Base-by-base conservation (phyloP, 53 echinoderm and acorn worm species). In the Zoroaster sp. region DNA sequence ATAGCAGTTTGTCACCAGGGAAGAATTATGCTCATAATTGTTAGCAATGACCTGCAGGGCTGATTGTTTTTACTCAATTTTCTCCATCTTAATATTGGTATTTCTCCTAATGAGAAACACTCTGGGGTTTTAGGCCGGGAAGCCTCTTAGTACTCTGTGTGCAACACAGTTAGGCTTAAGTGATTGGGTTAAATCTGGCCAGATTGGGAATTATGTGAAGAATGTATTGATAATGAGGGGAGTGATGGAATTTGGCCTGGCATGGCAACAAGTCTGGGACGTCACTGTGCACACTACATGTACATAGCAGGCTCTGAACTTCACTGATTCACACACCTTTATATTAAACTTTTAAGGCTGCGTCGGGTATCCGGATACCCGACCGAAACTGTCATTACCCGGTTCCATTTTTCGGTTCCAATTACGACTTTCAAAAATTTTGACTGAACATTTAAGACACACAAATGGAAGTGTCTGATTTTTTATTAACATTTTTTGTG, bases 191-290 rank as follows among this genome's bases (percentile, higher is more conserved):
- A 72, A 85, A 85, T 85, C 70, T 85, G 71, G 71, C 45, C 71
- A 69, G 51, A 85, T 85, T 70, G 41, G 37, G 18, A 69, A 85
- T 70, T 71, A 85, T 85, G 85, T 33, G 31, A 71, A 71, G 85
- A 85, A 85, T 85, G 85, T 71, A 46, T 42, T 71, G 23, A 71
- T 85, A 49, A 85, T 18, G 72, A 47, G 51, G 81, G 40, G 81
- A 51, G 69, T 70, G 69, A 70, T 85, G 85, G 85, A 85, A 85
- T 85, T 85, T 85, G 52, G 70, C 23, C 49, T 20, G 70, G 85
- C 71, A 85, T 85, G 71, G 85, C 69, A 69, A 85, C 85, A 8
- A 70, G 52, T 49, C 54, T 18, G 33, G 35, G 70, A 85, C 85
- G 85, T 85, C 85, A 85, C 66, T 35, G 51, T 17, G 9, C 25